These are phyloP conservation scores for Phragmatobia fuliginosa DNA, from an alignment of 2,888 invertebrate species.

Conservation along the genomic window DNA sequence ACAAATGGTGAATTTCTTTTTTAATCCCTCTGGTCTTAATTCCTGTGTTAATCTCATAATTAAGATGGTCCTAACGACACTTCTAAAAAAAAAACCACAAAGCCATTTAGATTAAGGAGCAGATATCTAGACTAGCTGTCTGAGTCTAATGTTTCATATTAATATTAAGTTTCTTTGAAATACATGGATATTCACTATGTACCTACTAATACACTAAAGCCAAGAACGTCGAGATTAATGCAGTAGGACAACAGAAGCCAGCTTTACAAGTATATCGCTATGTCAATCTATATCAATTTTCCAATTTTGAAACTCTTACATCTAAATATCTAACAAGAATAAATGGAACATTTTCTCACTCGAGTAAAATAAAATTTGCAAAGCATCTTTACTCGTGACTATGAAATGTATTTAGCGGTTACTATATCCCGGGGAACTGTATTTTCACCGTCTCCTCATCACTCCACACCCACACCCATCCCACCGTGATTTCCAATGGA, in stretches of 20 bases:
- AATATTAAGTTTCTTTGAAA: not conserved
- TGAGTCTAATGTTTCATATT: not conserved
- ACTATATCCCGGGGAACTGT: conserved; percentile 64
- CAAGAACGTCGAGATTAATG: not conserved
- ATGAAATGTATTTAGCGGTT: conserved; percentile 60
- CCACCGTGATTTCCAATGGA: conserved; percentile 70
- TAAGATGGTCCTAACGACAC: not conserved
- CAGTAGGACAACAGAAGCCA: not conserved
- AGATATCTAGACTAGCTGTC: no score
- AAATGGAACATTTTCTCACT: conserved; percentile 16
- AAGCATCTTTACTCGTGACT: conserved; percentile 33
- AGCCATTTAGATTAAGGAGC: not conserved
- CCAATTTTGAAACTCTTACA: not conserved
- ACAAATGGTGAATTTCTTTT: no score
- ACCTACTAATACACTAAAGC: no score
- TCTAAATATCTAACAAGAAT: conserved; percentile 4
- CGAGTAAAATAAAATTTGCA: conserved; percentile 33
- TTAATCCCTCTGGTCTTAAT: not conserved
- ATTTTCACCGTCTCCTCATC: conserved; percentile 57
- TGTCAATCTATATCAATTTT: not conserved
- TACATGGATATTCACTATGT: not conserved
- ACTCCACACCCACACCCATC: conserved; percentile 23
- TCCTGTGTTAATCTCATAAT: not conserved
- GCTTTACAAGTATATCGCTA: not conserved
- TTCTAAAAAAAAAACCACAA: not conserved